Conservation (phyloP, 2,888 invertebrate species). For the Graphium colonna region DNA sequence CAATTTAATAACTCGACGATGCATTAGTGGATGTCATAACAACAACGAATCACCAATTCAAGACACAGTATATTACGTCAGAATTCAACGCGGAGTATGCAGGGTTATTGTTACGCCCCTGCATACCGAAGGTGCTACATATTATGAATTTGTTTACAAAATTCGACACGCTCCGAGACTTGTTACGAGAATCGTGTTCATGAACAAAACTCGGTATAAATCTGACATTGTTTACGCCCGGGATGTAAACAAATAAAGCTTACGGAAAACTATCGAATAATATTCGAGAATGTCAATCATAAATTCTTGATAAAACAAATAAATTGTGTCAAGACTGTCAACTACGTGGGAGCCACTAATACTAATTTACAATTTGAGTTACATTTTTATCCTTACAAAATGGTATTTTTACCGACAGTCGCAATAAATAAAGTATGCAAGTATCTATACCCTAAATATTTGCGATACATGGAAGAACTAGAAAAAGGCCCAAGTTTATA, state of each 20-base stretch:
- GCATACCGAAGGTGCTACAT: conserved; percentile 6
- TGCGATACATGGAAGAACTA: too few relatives aligned
- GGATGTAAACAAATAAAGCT: conserved; percentile 14
- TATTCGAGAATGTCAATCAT: too few relatives aligned
- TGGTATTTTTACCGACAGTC: too few relatives aligned
- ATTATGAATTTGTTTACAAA: conserved; percentile 19
- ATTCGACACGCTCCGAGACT: conserved; percentile 11
- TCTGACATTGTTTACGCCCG: conserved; percentile 6
- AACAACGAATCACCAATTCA: conserved; percentile 12
- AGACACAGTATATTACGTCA: conserved; percentile 3
- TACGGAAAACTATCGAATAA: too few relatives aligned
- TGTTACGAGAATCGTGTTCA: conserved; percentile 11
- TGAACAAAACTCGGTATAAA: conserved; percentile 8
- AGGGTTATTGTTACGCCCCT: conserved; percentile 13
- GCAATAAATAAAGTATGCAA: too few relatives aligned
- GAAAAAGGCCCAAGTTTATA: too few relatives aligned
- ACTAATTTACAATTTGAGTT: too few relatives aligned
- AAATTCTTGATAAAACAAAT: too few relatives aligned
- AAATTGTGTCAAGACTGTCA: too few relatives aligned
- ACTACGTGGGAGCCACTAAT: too few relatives aligned
- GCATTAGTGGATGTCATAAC: neutral
- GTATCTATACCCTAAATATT: too few relatives aligned
- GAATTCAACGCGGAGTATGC: conserved; percentile 6
- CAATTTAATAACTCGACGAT: neutral
- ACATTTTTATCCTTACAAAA: too few relatives aligned